A percentile compares a stretch with the other conserved stretches of the same genome.
Evolutionary conservation across 2,113 vertebrate species (phyloP).

Genomic region (Aix galericulata): DNA sequence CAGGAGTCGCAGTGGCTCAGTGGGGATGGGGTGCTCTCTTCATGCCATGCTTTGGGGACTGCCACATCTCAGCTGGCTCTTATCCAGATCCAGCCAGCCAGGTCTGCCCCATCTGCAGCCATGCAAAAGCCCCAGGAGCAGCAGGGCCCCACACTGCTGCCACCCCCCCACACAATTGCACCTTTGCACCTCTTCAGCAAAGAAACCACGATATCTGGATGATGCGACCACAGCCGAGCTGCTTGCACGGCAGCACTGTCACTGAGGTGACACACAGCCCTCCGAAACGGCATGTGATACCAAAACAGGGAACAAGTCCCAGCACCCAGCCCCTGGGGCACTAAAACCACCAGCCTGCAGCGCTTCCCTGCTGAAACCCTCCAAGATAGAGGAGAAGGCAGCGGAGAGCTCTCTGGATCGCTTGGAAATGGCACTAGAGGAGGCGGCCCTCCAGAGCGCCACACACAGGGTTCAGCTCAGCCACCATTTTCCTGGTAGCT

Average conservation of each 20-base stretch:
- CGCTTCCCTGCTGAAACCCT: background rate
- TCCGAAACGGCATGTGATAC: fast-evolving
- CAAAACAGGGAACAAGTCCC: background rate
- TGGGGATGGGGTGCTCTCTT: no score
- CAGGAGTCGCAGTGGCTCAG: fast-evolving
- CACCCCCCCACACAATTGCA: background rate
- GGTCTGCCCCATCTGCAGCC: fast-evolving
- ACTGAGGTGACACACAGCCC: background rate
- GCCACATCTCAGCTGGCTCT: fast-evolving
- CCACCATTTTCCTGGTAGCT: background rate
- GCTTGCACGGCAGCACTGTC: background rate
- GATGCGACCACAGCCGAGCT: fast-evolving
- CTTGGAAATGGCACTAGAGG: background rate
- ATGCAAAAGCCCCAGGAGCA: background rate
- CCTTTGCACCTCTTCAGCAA: background rate
- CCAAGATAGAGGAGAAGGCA: background rate
- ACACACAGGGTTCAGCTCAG: background rate
- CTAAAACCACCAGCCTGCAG: background rate
- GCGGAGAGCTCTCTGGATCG: background rate
- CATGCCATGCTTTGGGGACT: background rate
- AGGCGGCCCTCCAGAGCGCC: background rate
- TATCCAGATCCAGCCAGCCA: background rate
- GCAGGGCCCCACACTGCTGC: fast-evolving
- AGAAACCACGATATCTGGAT: background rate
- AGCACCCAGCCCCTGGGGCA: background rate